These are phyloP conservation scores for Paracanthobrama guichenoti DNA, from an alignment of 2,113 vertebrate genomes.

Conservation along the genomic window DNA sequence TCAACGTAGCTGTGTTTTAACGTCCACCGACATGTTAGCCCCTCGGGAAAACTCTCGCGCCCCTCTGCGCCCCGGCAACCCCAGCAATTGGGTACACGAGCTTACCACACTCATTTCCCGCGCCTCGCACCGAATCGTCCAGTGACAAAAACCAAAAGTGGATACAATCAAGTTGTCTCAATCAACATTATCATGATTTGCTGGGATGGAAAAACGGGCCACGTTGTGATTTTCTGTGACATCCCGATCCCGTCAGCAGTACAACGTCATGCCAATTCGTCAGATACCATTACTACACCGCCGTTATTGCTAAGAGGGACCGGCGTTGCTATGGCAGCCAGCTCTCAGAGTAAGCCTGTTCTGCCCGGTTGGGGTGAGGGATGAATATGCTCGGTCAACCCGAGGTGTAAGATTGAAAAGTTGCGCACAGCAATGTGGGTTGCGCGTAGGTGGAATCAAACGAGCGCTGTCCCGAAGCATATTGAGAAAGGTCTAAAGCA, in stretches of 20 bases:
- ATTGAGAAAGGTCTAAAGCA: neutral
- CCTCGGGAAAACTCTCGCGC: constrained; percentile 10
- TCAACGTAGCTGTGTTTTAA: neutral
- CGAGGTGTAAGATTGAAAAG: constrained; percentile 66
- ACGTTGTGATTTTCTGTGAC: constrained; percentile 31
- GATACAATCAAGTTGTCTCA: neutral
- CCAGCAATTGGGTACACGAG: constrained; percentile 50
- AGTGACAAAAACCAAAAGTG: neutral
- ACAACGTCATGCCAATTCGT: constrained; percentile 59
- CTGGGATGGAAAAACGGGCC: neutral
- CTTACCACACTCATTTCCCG: constrained; percentile 19
- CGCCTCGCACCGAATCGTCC: constrained; percentile 15
- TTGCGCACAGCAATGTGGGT: constrained; percentile 52
- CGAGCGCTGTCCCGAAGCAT: neutral
- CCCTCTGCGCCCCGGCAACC: constrained; percentile 48
- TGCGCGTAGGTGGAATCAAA: constrained; percentile 26
- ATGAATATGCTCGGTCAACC: constrained; percentile 66
- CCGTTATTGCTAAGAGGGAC: constrained; percentile 68
- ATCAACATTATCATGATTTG: constrained; percentile 20
- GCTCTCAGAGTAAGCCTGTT: constrained; percentile 72
- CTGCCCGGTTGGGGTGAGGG: constrained; percentile 66
- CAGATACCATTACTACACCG: constrained; percentile 66
- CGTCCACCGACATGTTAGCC: neutral
- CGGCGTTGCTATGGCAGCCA: constrained; percentile 82
- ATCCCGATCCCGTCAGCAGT: constrained; percentile 62